Conservation (phyloP, 1,140 invertebrate species). For the Drosophila subpulchrella region DNA sequence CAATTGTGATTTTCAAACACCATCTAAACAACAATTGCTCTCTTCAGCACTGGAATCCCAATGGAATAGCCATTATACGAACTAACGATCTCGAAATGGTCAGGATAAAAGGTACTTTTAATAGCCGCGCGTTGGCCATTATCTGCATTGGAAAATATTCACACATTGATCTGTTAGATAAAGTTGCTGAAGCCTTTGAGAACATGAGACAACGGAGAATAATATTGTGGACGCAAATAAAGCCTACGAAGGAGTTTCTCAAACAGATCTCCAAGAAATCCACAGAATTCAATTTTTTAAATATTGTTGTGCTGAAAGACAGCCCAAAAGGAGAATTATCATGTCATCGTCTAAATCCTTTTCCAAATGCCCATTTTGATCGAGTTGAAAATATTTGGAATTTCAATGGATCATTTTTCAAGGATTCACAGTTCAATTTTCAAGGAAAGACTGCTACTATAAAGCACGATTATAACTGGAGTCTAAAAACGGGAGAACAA, state of each 20-base stretch:
- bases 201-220: neutral
- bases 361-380: neutral
- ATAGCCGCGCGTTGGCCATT: neutral
- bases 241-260: neutral
- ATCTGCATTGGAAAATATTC: neutral
- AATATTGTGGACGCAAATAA: neutral
- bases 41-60: neutral
- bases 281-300: neutral
- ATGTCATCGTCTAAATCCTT: neutral
- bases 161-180: neutral
- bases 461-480: neutral
- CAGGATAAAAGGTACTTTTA: neutral
- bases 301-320: neutral
- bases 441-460: neutral
- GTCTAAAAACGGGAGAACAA: neutral
- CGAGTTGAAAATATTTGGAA: neutral
- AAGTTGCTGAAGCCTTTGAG: neutral
- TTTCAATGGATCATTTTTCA: neutral
- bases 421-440: neutral
- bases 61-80: neutral
- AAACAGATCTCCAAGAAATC: neutral
- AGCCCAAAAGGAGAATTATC: neutral
- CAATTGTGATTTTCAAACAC: neutral
- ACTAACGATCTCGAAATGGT: neutral
- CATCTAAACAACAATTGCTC: neutral